Conservation (phyloP, 2,113 vertebrate species). For the Seriola rivoliana region DNA sequence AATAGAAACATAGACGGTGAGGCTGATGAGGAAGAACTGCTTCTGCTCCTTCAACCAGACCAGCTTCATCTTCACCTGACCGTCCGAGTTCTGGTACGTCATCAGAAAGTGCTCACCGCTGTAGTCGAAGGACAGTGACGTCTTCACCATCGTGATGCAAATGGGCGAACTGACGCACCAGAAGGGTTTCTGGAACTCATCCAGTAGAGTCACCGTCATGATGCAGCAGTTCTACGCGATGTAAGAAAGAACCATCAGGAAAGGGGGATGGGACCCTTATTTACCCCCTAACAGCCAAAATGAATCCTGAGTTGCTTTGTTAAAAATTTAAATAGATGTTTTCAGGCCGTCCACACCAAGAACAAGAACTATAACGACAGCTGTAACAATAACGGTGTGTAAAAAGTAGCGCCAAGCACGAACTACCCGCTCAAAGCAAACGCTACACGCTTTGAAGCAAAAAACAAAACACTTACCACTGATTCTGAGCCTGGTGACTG, state of each 20-base stretch:
- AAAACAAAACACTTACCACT: too few relatives aligned
- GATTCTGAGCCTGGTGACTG: too few relatives aligned
- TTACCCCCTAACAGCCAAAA: not conserved
- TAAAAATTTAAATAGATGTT: too few relatives aligned
- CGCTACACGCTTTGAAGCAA: too few relatives aligned
- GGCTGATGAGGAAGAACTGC: conserved; percentile 66
- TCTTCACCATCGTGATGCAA: not conserved
- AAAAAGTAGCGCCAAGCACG: too few relatives aligned
- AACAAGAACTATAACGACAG: too few relatives aligned
- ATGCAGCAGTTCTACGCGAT: conserved; percentile 70
- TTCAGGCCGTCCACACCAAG: too few relatives aligned
- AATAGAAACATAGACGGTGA: conserved; percentile 29
- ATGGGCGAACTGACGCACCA: conserved; percentile 70
- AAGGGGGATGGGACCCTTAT: not conserved
- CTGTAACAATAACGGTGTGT: too few relatives aligned
- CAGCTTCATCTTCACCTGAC: conserved; percentile 66
- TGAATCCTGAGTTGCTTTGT: not conserved
- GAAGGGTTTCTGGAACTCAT: conserved; percentile 63
- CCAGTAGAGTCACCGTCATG: conserved; percentile 68
- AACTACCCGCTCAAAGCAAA: too few relatives aligned
- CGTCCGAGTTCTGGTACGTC: not conserved
- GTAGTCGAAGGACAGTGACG: conserved; percentile 7
- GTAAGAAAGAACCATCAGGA: not conserved
- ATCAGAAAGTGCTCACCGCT: conserved; percentile 55
- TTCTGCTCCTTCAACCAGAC: conserved; percentile 59